Evolutionary conservation across 2,888 invertebrate species (phyloP).

Genomic region (Caenorhabditis sinica): DNA sequence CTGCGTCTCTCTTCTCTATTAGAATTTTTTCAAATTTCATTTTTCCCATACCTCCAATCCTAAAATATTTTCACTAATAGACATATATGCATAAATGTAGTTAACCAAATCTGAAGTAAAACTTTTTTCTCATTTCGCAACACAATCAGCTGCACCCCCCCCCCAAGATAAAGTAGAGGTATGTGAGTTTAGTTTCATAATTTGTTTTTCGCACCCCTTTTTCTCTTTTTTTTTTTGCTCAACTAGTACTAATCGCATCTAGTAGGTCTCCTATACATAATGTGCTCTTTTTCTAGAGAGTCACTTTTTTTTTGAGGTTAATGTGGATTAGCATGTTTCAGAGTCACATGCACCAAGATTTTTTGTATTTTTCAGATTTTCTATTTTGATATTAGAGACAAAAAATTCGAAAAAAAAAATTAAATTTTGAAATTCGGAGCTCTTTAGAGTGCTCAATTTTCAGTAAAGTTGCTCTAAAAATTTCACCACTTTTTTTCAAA

Average conservation of each 20-base stretch:
- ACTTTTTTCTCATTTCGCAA: conserved; percentile 25
- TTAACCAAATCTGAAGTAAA: background rate
- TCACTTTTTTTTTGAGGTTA: background rate
- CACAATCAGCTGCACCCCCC: conserved; percentile 18
- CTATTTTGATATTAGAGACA: too few relatives aligned
- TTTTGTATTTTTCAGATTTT: too few relatives aligned
- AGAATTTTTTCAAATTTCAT: too few relatives aligned
- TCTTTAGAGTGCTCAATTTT: too few relatives aligned
- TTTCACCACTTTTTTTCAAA: too few relatives aligned
- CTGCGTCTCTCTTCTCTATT: too few relatives aligned
- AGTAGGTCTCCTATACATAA: background rate
- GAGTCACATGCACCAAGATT: too few relatives aligned
- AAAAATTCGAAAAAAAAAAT: too few relatives aligned
- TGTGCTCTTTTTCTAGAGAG: background rate
- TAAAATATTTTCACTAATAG: background rate
- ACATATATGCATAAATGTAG: background rate
- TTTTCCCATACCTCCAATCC: background rate
- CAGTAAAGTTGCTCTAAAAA: too few relatives aligned
- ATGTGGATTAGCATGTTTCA: too few relatives aligned
- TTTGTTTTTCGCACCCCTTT: conserved; percentile 9
- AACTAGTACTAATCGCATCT: conserved; percentile 4
- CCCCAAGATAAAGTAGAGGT: background rate
- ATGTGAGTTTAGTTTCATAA: conserved; percentile 26
- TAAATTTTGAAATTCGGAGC: background rate
- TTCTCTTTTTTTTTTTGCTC: background rate